Base-by-base conservation (phyloP, 1,140 invertebrate genomes). In the Panulirus ornatus region DNA sequence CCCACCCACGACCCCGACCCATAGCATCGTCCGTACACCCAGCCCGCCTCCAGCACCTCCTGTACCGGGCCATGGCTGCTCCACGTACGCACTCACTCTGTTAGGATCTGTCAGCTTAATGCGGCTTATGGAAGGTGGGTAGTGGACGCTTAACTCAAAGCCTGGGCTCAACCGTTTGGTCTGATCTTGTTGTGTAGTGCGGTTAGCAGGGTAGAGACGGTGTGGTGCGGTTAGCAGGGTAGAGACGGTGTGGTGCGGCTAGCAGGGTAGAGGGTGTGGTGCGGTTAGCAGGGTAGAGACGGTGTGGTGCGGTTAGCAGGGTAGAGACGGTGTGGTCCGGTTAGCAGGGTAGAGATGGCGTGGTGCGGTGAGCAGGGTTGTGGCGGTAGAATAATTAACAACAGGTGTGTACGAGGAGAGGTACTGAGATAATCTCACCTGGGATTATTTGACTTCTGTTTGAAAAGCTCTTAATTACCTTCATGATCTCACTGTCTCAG, bases 21-120 rank as follows among this genome's bases (percentile, higher is more conserved):
- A n/a, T n/a, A n/a, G n/a, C n/a, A n/a, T n/a, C n/a, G 11, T 58
- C 34, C 63, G 27, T 27, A n/a, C 66, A 27, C 63, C 63, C 34
- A 22, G 22, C 34, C 63, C 63, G n/a, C 63, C 63, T 66, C 63
- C 63, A 70, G 22, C 66, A n/a, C n/a, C n/a, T n/a, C n/a, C n/a
- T n/a, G n/a, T n/a, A n/a, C n/a, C n/a, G n/a, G n/a, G n/a, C n/a
- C n/a, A n/a, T n/a, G n/a, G n/a, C n/a, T n/a, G n/a, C n/a, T n/a
- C n/a, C n/a, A n/a, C n/a, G n/a, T n/a, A n/a, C n/a, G n/a, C n/a
- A n/a, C n/a, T n/a, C n/a, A n/a, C 27, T 70, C 27, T 34, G 36
- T 70, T 34, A 70, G 66, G 66, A n/a, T 70, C 36, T 30, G 66
- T 70, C 66, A 70, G 66, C 66, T 70, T 70, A 70, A 11, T 11